phyloP scores from a whole-genome alignment of 2,113 vertebrate genomes.

The Acanthochromis polyacanthus region DNA sequence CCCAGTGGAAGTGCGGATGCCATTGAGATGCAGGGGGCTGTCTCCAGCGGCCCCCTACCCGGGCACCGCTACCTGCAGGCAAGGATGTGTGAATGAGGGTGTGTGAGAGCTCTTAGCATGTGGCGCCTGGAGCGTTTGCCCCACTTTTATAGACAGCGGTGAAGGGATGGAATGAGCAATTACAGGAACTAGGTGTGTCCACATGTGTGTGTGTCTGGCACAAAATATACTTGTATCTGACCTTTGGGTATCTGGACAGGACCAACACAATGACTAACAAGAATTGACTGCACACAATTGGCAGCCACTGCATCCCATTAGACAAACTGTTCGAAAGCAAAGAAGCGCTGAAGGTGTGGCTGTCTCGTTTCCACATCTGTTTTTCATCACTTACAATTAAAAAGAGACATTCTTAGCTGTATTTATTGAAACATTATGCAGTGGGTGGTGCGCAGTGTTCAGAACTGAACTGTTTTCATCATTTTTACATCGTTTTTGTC shows the following conservation, averaged over 20 bases:
- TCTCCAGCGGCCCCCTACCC: constrained; percentile 53
- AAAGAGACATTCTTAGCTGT: constrained; percentile 12
- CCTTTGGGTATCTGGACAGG: constrained; percentile 39
- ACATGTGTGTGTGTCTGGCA: constrained; percentile 30
- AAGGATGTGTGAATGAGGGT: constrained; percentile 13
- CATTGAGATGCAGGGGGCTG: constrained; percentile 74
- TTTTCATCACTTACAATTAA: constrained; percentile 36
- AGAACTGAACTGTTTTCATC: constrained; percentile 23
- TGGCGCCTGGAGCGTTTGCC: constrained; percentile 58
- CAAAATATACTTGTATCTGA: constrained; percentile 54
- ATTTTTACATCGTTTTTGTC: not conserved
- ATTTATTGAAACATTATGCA: constrained; percentile 19
- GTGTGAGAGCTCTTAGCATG: constrained; percentile 32
- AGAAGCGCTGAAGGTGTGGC: constrained; percentile 23
- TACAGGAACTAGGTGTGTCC: constrained; percentile 48
- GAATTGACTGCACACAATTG: constrained; percentile 40
- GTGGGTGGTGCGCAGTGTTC: constrained; percentile 18
- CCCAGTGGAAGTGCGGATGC: constrained; percentile 71
- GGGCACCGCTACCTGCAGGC: constrained; percentile 49
- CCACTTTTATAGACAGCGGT: constrained; percentile 58
- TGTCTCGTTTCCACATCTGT: constrained; percentile 35
- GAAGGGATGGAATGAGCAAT: constrained; percentile 53
- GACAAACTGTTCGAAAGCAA: constrained; percentile 21
- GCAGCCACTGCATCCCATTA: constrained; percentile 38
- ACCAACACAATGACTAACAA: constrained; percentile 58